Base-by-base conservation (phyloP, 2,797 vertebrate genomes). In the Neosilurus hyrtlii region DNA sequence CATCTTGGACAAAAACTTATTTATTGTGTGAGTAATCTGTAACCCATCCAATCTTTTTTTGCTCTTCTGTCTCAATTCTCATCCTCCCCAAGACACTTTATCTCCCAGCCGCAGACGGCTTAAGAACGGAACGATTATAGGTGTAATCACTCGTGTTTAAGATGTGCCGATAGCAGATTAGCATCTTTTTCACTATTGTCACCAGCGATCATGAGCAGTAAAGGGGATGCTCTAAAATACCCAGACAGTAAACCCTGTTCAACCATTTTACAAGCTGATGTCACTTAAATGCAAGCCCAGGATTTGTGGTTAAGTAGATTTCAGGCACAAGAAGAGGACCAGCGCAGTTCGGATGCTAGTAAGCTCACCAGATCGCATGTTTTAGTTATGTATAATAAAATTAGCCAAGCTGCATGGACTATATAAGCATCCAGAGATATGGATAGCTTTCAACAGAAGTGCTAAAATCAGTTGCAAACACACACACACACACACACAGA, bases 121-220 rank as follows among this genome's bases (percentile, higher is more conserved):
- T 91, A 91, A 92, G 90, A 89, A 86, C 91, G 86, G 89, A 87
- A 89, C 90, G 89, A 92, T 94, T 93, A 93, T 92, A 84, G 84
- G 89, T 92, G 91, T 93, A 94, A 94, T 93, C 93, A 86, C 93
- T 92, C 89, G 89, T 90, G 88, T 94, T 93, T 93, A 89, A 93
- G 93, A 95, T 94, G 88, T 92, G 90, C 90, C 90, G 93, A 94
- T 94, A 93, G 88, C 86, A 92, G 82, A 89, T 92, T 93, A 94
- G 92, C 91, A 92, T 94, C 92, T 92, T 91, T 66, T 59, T 77
- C 30, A 43, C 51, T 73, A 16, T 73, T 56, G 24, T 73, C 83
- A 59, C 67, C 61, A 30, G 20, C 62, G 77, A 77, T 84, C 82
- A n/a, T 91, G 83, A 61, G 85, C 65, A 75, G 86, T 11, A 49